phyloP scores from a whole-genome alignment of 2,113 vertebrate genomes.

The Cryptomyrus ogoouensis region DNA sequence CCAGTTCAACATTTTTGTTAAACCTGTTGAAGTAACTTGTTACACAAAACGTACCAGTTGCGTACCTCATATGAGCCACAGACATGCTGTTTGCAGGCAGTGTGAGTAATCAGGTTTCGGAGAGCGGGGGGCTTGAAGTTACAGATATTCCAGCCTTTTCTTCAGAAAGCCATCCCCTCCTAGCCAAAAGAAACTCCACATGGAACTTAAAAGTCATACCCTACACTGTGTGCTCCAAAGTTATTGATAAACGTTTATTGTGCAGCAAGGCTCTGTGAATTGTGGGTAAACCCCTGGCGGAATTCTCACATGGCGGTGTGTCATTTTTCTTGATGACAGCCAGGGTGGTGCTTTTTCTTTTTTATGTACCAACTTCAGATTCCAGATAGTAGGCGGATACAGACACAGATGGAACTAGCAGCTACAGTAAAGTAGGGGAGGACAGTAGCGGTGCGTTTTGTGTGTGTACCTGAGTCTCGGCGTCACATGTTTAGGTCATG shows the following conservation, averaged over 20 bases:
- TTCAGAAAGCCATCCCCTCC: conserved; percentile 16
- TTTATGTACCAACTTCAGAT: conserved; percentile 24
- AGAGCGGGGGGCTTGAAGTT: conserved; percentile 1
- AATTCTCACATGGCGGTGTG: conserved; percentile 55
- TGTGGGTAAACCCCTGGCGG: conserved; percentile 52
- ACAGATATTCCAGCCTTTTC: conserved; percentile 15
- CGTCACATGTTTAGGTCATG: background rate
- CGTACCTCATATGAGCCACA: background rate
- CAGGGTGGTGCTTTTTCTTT: conserved; percentile 30
- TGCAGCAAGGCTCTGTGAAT: conserved; percentile 49
- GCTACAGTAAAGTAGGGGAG: background rate
- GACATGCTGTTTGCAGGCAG: background rate
- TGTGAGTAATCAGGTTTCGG: background rate
- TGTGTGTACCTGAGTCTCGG: background rate
- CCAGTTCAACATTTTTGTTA: background rate
- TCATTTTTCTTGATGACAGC: conserved; percentile 68
- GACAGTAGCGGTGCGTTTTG: background rate
- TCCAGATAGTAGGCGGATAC: conserved; percentile 16
- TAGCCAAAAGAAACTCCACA: conserved; percentile 25
- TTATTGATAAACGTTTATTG: conserved; percentile 60
- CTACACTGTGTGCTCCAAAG: conserved; percentile 33
- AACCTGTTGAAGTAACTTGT: background rate
- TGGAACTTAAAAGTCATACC: conserved; percentile 38
- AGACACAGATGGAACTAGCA: background rate
- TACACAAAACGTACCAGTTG: background rate